These are phyloP conservation scores for Amphipoea lucens DNA, from an alignment of 2,888 invertebrate genomes.

Conservation along the genomic window DNA sequence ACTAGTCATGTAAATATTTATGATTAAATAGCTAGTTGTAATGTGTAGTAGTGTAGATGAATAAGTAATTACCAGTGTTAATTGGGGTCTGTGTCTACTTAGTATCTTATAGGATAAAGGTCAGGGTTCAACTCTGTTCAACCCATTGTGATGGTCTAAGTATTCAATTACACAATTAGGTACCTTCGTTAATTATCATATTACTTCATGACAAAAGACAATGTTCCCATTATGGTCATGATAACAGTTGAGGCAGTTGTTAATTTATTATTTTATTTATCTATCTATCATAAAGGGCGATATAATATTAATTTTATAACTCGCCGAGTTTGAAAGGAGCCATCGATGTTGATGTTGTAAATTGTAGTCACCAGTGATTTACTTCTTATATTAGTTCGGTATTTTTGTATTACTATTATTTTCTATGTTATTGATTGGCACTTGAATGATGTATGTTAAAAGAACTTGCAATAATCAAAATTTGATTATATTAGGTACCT, in stretches of 20 bases:
- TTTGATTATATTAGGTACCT: constrained; percentile 41
- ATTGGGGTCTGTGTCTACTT: constrained; percentile 56
- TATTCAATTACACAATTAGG: constrained; percentile 64
- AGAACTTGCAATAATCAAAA: constrained; percentile 37
- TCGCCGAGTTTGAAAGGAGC: constrained; percentile 16
- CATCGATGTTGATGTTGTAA: constrained; percentile 39
- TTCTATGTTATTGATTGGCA: constrained; percentile 57
- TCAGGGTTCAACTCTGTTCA: constrained; percentile 60
- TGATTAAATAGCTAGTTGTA: constrained; percentile 60
- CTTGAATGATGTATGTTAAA: constrained; percentile 52
- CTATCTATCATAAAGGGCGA: constrained; percentile 12
- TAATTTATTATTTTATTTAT: constrained; percentile 30
- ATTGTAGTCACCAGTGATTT: constrained; percentile 54
- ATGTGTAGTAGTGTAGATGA: constrained; percentile 60
- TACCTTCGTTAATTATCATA: constrained; percentile 54
- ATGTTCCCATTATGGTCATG: constrained; percentile 22
- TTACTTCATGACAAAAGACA: constrained; percentile 56
- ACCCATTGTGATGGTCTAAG: constrained; percentile 58
- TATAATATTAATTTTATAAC: constrained; percentile 19
- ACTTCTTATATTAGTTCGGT: constrained; percentile 45
- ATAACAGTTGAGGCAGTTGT: constrained; percentile 36
- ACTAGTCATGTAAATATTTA: constrained; percentile 75
- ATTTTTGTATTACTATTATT: constrained; percentile 60
- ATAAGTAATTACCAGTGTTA: constrained; percentile 58
- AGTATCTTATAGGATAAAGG: constrained; percentile 60